Evolutionary conservation across 2,113 vertebrate genomes (phyloP).

Genomic region (human): GRCh38 chr3:21433001-21433500

Average conservation of each 20-base stretch:
- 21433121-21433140: neutral
- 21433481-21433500: neutral
- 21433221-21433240: neutral
- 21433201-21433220: neutral
- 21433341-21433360: neutral
- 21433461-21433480: neutral
- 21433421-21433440: neutral
- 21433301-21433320: no score
- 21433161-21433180: neutral
- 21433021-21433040: no score
- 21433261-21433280: neutral
- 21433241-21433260: neutral
- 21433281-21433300: neutral
- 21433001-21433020: neutral
- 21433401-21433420: neutral
- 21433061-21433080: neutral
- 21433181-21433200: neutral
- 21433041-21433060: neutral
- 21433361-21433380: neutral
- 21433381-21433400: neutral
- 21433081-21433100: neutral
- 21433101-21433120: neutral
- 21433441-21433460: neutral
- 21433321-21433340: neutral
- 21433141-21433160: neutral